Evolutionary conservation across 2,797 vertebrate genomes (phyloP).

Genomic region (Coregonus ussuriensis): DNA sequence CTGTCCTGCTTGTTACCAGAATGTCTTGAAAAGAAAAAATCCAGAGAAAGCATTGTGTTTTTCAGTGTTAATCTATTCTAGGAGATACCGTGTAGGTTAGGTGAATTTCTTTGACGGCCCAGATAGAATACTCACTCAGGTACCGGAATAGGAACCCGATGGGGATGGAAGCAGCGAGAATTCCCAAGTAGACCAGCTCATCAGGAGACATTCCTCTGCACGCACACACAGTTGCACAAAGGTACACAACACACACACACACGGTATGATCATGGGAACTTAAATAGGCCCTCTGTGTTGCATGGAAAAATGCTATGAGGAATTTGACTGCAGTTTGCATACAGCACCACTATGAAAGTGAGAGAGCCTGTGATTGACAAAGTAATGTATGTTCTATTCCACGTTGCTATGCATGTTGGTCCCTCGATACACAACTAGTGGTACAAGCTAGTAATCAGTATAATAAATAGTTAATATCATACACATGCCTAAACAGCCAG

Average conservation of each 20-base stretch:
- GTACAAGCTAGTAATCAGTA: neutral
- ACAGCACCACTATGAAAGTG: neutral
- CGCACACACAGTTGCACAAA: neutral
- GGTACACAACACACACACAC: neutral
- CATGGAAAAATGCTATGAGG: neutral
- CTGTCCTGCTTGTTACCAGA: too few relatives aligned
- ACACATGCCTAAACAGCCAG: too few relatives aligned
- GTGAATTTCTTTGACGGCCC: neutral
- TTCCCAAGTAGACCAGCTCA: slow-evolving; percentile 83
- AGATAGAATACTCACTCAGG: slow-evolving; percentile 70
- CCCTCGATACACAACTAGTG: too few relatives aligned
- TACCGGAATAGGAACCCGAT: slow-evolving; percentile 87
- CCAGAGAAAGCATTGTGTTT: neutral
- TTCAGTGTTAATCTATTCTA: neutral
- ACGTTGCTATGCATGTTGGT: neutral
- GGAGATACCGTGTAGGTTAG: neutral
- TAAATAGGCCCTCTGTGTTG: slow-evolving; percentile 1
- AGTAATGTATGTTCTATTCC: neutral
- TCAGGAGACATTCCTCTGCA: slow-evolving; percentile 77
- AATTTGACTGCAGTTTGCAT: neutral
- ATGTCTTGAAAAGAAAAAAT: neutral
- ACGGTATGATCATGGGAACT: neutral
- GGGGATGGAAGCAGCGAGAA: slow-evolving; percentile 82
- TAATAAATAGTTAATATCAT: neutral
- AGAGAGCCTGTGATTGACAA: neutral